Conservation (phyloP, 2,888 invertebrate genomes). For the Eupithecia subumbrata region DNA sequence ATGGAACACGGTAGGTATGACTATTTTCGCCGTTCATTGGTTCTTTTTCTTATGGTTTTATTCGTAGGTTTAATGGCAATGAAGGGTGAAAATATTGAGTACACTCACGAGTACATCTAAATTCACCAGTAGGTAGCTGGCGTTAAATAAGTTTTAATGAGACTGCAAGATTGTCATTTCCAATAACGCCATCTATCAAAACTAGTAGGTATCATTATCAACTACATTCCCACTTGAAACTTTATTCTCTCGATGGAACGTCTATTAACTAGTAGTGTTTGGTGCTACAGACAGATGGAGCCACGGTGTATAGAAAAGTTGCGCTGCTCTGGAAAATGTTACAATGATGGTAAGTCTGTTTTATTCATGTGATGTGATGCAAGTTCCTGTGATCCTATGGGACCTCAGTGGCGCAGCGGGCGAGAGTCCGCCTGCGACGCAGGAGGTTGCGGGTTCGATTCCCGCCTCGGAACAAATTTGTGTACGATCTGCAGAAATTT, state of each 20-base stretch:
- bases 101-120: background rate
- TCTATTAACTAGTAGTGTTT: background rate
- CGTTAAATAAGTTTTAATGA: too few species aligned
- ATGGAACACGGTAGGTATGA: too few species aligned
- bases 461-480: too few species aligned
- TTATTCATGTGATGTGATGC: background rate
- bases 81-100: background rate
- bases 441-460: too few species aligned
- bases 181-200: constrained; percentile 2
- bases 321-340: background rate
- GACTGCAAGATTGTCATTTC: background rate
- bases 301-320: background rate
- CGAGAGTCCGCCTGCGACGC: too few species aligned
- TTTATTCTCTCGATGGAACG: background rate
- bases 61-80: too few species aligned
- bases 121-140: background rate
- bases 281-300: constrained; percentile 7
- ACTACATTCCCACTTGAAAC: background rate
- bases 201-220: background rate
- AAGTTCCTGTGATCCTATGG: background rate
- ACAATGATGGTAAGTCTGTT: background rate
- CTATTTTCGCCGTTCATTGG: too few species aligned
- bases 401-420: too few species aligned
- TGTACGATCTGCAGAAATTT: too few species aligned
- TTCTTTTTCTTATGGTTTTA: too few species aligned